Evolutionary conservation across 2,797 vertebrate species (phyloP).

Genomic region (Phataginus tricuspis): DNA sequence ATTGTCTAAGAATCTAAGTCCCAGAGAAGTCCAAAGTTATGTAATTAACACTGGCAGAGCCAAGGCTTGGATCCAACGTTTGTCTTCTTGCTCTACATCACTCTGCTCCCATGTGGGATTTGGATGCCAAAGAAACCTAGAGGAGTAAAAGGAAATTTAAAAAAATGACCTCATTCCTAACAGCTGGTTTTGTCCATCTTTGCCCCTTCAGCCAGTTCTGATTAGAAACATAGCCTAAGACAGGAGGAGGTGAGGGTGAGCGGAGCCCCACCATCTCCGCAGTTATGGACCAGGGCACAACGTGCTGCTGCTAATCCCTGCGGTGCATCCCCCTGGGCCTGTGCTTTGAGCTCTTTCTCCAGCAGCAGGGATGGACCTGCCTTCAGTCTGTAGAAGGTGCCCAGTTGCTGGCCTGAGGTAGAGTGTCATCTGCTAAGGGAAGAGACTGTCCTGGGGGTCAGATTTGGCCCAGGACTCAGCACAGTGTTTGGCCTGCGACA

Average conservation of each 20-base stretch:
- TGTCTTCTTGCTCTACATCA: conserved; percentile 45
- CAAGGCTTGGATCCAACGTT: conserved; percentile 28
- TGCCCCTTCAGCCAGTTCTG: conserved; percentile 14
- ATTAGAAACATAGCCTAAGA: not conserved
- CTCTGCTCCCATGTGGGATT: conserved; percentile 11
- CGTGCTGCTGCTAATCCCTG: not conserved
- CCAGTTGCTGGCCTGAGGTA: not conserved
- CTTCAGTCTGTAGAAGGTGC: not conserved
- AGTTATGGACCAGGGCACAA: fast-evolving
- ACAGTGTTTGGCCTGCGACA: not conserved
- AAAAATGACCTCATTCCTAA: conserved; percentile 45
- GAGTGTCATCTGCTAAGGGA: not conserved
- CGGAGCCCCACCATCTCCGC: not conserved
- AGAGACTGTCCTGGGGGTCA: not conserved
- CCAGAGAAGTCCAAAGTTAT: not conserved
- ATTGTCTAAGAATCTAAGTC: conserved; percentile 8
- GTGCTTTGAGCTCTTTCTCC: not conserved
- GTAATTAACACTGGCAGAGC: not conserved
- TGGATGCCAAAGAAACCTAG: conserved; percentile 21
- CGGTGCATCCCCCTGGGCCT: fast-evolving
- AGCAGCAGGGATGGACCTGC: too few species aligned
- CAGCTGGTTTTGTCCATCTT: conserved; percentile 38
- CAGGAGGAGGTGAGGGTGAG: not conserved
- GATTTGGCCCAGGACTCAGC: not conserved
- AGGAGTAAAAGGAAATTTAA: conserved; percentile 31